These are phyloP conservation scores for Sycophaga agraensis DNA, from an alignment of 1,140 invertebrate genomes.

Conservation along the genomic window DNA sequence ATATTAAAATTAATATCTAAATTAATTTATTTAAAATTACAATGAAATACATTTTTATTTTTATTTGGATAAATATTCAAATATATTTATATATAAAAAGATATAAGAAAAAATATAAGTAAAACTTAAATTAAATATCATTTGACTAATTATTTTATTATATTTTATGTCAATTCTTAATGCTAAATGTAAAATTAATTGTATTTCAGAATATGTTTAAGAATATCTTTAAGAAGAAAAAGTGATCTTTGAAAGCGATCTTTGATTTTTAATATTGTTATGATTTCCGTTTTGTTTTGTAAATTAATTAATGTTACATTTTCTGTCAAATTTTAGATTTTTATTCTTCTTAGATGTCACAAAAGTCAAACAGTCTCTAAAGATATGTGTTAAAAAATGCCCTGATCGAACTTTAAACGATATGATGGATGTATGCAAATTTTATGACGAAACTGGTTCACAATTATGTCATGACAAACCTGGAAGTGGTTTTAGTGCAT, in stretches of 20 bases:
- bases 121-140: no score
- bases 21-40: no score
- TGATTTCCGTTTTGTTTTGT: not conserved
- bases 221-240: no score
- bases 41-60: no score
- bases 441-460: constrained; percentile 71
- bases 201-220: no score
- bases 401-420: constrained; percentile 68
- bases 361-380: constrained; percentile 74
- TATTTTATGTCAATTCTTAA: no score
- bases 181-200: no score
- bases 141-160: no score
- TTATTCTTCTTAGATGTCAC: constrained; percentile 83
- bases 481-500: constrained; percentile 46
- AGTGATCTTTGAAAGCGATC: not conserved
- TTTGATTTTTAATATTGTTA: not conserved
- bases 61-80: no score
- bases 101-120: no score
- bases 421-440: constrained; percentile 71
- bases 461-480: constrained; percentile 72
- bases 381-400: constrained; percentile 89
- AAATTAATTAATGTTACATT: not conserved
- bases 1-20: no score
- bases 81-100: no score
- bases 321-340: constrained; percentile 59